Evolutionary conservation across 2,888 invertebrate genomes (phyloP), one percentile per base, ranked within the genome.

Genomic region (Ctena decussata): DNA sequence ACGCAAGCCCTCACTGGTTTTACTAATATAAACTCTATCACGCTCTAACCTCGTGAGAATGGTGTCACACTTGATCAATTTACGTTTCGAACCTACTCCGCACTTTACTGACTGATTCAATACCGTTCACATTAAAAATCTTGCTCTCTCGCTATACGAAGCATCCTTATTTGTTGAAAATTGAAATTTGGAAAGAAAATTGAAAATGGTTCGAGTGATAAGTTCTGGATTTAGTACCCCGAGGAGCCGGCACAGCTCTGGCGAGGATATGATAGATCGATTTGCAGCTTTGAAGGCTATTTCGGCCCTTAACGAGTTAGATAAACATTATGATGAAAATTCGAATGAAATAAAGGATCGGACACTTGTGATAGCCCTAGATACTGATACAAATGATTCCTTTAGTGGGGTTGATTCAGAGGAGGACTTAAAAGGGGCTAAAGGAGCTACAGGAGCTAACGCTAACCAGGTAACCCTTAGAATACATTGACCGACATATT

Each of bases 211-310:
- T 84, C 90, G 92, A 35, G 89, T 92, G 12, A 86, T 92, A 35
- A 91, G 90, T 57, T 87, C 89, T 37, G 89, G 89, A 80, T 91
- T 91, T 80, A 88, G 82, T 57, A 91, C 91, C 18, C 92, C 91
- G 18, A 84, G 92, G 80, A 91, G 91, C 76, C 89, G 92, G 27
- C 92, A 92, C 75, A 91, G 90, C 70, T 92, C 92, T 24, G 92
- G 92, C n/a, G 92, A 92, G 72, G 90, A 91, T 57, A 84, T 87
- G 85, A 87, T 89, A 75, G 91, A 92, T 73, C 86, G 90, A 73
- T 86, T 89, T 73, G 82, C 88, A 0, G 92, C 91, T 11, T 85
- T 89, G 77, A 87, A 91, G 79, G 88, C 91, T 0, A 77, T 85
- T 3, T 78, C 88, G 39, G 90, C 90, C 15, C 78, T 91, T 24